These are phyloP conservation scores for Eilema depressum DNA, from an alignment of 2,888 invertebrate genomes.

Conservation along the genomic window DNA sequence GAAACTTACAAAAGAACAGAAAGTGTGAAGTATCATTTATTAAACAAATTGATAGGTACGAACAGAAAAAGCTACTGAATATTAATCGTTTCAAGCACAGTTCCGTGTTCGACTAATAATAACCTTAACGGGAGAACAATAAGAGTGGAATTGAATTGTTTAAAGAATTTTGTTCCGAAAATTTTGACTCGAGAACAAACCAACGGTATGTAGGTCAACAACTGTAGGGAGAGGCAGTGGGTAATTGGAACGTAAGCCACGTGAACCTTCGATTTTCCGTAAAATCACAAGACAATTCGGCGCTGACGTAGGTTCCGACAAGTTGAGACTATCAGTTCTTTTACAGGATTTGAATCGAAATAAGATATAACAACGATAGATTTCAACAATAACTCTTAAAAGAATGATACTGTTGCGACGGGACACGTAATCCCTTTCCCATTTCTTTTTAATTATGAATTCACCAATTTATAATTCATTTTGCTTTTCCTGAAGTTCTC, in stretches of 20 bases:
- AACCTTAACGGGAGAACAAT: slow-evolving; percentile 51
- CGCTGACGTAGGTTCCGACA: slow-evolving; percentile 26
- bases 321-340: slow-evolving; percentile 32
- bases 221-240: slow-evolving; percentile 56
- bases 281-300: slow-evolving; percentile 44
- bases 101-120: slow-evolving; percentile 42
- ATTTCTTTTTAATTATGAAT: background rate
- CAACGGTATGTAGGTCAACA: slow-evolving; percentile 66
- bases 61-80: slow-evolving; percentile 61
- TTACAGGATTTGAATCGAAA: slow-evolving; percentile 15
- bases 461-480: slow-evolving; percentile 13
- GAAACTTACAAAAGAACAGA: slow-evolving; percentile 46
- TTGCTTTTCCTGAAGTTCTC: slow-evolving; percentile 3
- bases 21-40: slow-evolving; percentile 56
- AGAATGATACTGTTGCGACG: slow-evolving; percentile 1
- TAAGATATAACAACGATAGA: background rate
- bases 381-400: slow-evolving; percentile 5
- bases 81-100: slow-evolving; percentile 53
- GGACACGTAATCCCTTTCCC: background rate
- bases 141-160: slow-evolving; percentile 55
- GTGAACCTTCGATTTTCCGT: slow-evolving; percentile 59
- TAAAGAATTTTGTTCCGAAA: slow-evolving; percentile 52
- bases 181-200: slow-evolving; percentile 51
- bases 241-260: slow-evolving; percentile 65
- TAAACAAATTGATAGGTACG: slow-evolving; percentile 64